Base-by-base conservation (phyloP, 2,113 vertebrate genomes). In the Psammodynastes pulverulentus region DNA sequence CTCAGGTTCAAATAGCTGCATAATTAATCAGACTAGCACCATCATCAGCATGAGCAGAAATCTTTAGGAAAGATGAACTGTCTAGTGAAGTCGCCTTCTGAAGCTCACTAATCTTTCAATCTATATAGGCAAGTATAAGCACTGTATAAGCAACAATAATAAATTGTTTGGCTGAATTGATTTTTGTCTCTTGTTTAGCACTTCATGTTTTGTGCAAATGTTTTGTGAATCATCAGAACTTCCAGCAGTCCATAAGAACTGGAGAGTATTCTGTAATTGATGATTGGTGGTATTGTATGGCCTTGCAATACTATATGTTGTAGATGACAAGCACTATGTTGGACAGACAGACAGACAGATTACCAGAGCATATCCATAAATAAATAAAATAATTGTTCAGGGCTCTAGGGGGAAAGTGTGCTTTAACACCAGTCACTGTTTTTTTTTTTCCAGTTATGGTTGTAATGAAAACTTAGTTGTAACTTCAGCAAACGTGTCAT, bases 1-100 rank as follows among this genome's bases (percentile, higher is more conserved):
- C n/a, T 39, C 62, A 84, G 91, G 48, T 86, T 94, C n/a, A 92
- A 92, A 90, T 87, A 79, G 51, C 39, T 87, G 34, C 46, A 93
- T 90, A 92, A 84, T 92, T 90, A 90, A 93, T 56, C n/a, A 79
- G 51, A 93, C 87, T 56, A 89, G 23, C 24, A 34, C 46, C 39
- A 58, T 86, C 85, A 88, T 62, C 45, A 58, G 34, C 5, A 13
- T 46, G 72, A 87, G 43, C 62, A 87, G 56, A 88, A 92, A 88
- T 88, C 43, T 90, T 88, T 62, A 62, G 51, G 45, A 34, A 62
- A 67, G 84, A 56, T 90, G 91, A 90, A 58, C 62, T 43, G 15
- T 48, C 34, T 79, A 79, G 88, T 88, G 72, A 79, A 39, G 29
- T 84, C 88, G 23, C 26, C 2, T 58, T 84, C n/a, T 58, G 43